Base-by-base conservation (phyloP, 2,113 vertebrate genomes). In the Sylvietta virens region DNA sequence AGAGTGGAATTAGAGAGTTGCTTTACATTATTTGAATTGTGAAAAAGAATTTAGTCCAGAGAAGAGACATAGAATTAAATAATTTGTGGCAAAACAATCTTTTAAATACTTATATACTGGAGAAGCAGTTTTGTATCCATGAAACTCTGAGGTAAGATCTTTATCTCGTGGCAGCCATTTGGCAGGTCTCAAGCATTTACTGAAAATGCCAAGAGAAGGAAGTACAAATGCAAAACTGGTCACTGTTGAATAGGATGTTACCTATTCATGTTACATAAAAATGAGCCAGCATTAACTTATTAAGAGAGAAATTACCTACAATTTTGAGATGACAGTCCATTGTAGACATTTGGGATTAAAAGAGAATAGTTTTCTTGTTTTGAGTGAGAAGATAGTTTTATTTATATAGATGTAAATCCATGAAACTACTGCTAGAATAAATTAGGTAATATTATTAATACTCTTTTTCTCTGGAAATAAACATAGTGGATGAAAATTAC, bases 41-140 rank as follows among this genome's bases (percentile, higher is more conserved):
- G 33, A 86, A 70, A 78, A 45, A 39, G 0, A 27, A 30, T 57
- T 89, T 74, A 42, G 9, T 31, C 15, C 5, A 70, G 3, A 2
- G 2, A 86, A 84, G 35, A 45, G 9, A 23, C 8, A 37, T 9
- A 70, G n/a, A 70, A 70, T 11, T 58, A 62, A 81, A 78, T 35
- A 13, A 89, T 20, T 22, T 91, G 19, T 65, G 31, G 10, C n/a
- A 48, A 91, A 80, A 81, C 3, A 80, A 11, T 70, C 4, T 81
- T 84, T 81, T 28, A 48, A 0, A 1, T 44, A 27, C 1, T 0
- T 69, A 51, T 69, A 72, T 24, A 37, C 8, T 12, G n/a, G 37
- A 80, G 14, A 23, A 56, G n/a, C 12, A 66, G 8, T 74, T 71
- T 50, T 57, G 10, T 69, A 53, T 60, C 27, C 21, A 51, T 2